Evolutionary conservation across 37 sponge, comb jelly and placozoan species (phyloP), one percentile per base, ranked within the genome.

Genomic region (Beroe forskalii): DNA sequence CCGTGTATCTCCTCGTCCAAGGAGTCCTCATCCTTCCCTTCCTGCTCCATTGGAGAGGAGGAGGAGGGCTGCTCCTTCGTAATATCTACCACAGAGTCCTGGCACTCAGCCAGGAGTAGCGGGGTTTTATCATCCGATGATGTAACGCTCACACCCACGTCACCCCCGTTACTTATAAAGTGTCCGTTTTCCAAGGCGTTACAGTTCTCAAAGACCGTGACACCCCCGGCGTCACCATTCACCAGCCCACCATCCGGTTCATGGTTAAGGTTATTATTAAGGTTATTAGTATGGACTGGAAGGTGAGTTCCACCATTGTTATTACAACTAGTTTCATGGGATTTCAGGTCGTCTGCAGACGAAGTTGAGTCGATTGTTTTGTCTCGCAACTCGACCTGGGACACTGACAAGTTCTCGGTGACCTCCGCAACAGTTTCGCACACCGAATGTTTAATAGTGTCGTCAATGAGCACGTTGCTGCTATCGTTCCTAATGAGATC

Each of bases 401-500:
- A 32, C 19, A 69, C 72, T 32, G 72, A 32, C 38, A 69, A 17
- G 48, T 80, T 80, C 27, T 80, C 86, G 3, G 86, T 80, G 43
- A 44, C 55, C 55, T 80, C 86, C 55, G 86, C 86, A 22, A 80
- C 55, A 44, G 86, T 80, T 36, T 69, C 72, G 38, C 72, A 69
- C 38, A 69, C 72, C 3, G 38, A 36, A 1, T 32, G 72, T 32
- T 69, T 32, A 9, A 32, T 35, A 33, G 37, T 35, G 38, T 69
- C 72, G 32, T 69, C 32, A 17, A 32, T 2, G 0, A 32, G 27
- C 24, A 63, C 66, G n/a, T n/a, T n/a, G 19, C 19, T 33, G 17
- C 32, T 69, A 69, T 69, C 32, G 39, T 69, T 32, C 27, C 32
- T 69, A 17, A 69, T 69, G 37, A 32, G 72, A 69, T 27, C 32